Conservation (phyloP, 37 sponge, comb jelly and placozoan species). For the Trichoplax adhaerens region DNA sequence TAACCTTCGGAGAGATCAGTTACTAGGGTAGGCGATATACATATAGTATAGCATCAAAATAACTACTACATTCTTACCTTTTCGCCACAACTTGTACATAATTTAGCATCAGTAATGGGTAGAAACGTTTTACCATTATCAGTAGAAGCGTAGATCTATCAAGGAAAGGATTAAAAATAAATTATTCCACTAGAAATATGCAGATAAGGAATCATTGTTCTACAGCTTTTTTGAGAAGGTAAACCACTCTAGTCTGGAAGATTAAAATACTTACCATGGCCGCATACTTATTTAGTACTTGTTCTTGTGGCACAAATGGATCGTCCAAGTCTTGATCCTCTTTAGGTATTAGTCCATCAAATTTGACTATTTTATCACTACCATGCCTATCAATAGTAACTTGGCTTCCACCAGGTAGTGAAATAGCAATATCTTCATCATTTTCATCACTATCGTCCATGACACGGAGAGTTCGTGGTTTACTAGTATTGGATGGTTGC, state of each 20-base stretch:
- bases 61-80: constrained; percentile 14
- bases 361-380: too few species aligned
- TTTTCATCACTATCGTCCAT: constrained; percentile 11
- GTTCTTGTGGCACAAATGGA: constrained; percentile 44
- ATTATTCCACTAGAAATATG: constrained; percentile 6
- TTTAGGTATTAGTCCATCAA: too few species aligned
- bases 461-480: neutral
- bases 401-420: neutral
- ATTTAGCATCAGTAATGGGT: constrained; percentile 21
- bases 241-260: constrained; percentile 1
- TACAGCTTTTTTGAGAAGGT: neutral
- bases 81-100: constrained; percentile 42
- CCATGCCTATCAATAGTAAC: too few species aligned
- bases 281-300: constrained; percentile 41
- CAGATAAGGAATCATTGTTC: neutral
- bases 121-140: constrained; percentile 32
- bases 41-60: too few species aligned
- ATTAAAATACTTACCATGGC: constrained; percentile 29
- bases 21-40: too few species aligned
- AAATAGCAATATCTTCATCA: constrained; percentile 15
- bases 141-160: constrained; percentile 22
- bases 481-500: neutral
- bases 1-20: too few species aligned
- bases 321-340: constrained; percentile 21
- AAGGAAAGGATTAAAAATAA: neutral